Evolutionary conservation across 2,113 vertebrate genomes (phyloP), one percentile per base, ranked within the genome.

Genomic region (Boleophthalmus pectinirostris): DNA sequence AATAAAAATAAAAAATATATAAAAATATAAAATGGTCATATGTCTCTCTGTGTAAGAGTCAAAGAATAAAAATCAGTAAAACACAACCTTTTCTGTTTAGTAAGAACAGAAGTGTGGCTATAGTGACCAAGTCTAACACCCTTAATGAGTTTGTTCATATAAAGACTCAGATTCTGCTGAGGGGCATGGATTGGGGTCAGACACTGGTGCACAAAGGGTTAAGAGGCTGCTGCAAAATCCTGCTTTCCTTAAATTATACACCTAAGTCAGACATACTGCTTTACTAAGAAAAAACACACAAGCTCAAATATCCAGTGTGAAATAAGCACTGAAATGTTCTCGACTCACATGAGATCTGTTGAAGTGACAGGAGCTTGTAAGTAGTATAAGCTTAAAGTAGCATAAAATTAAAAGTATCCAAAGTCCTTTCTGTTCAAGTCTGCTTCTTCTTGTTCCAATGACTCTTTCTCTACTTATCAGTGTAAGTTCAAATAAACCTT

Each of bases 91-190:
- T 49, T 49, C 16, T 53, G 51, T 9, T 1, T 4, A 38, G 35
- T 38, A 38, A 38, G 35, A 38, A 38, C 35, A 38, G 35, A 38
- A 38, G 35, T 5, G 6, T 38, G 3, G 1, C 53, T 10, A 21
- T 1, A 8, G 18, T 20, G 53, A 3, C 20, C n/a, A 60, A 33
- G 57, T 29, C 14, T 15, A 60, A 11, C 58, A 16, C 1, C 7
- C 18, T 61, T 18, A 35, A 33, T 35, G 7, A 33, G 24, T 33
- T 63, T 63, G 14, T 7, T 38, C 21, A 25, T 68, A 49, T 33
- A 45, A 33, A 69, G 56, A 70, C 71, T 71, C 13, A 24, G 33
- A 68, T 78, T 72, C n/a, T 38, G 29, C 47, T 56, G 11, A 16
- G 24, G 49, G 35, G 58, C 33, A 53, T 46, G 15, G 67, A 58